A percentile compares a stretch with the other conserved stretches of the same genome.
These are phyloP conservation scores for Rhamnusium bicolor DNA, from an alignment of 2,888 invertebrate genomes.

Conservation along the genomic window DNA sequence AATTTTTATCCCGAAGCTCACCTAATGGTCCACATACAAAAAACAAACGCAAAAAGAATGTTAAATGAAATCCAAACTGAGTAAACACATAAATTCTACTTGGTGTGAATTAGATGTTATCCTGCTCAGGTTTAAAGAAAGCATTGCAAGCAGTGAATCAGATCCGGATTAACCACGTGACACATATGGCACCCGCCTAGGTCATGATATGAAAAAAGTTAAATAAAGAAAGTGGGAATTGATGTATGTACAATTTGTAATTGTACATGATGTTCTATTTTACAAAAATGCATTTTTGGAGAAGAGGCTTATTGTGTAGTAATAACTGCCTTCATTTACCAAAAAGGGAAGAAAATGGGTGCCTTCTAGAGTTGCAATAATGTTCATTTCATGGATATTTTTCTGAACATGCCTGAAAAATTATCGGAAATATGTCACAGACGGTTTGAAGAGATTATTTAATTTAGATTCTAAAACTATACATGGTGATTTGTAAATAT, in stretches of 20 bases:
- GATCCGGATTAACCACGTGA: slow-evolving; percentile 41
- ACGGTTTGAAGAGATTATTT: too few relatives aligned
- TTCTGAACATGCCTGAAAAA: too few relatives aligned
- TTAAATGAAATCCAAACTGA: slow-evolving; percentile 36
- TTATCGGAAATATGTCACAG: too few relatives aligned
- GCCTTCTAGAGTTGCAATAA: too few relatives aligned
- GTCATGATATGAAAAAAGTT: slow-evolving; percentile 18
- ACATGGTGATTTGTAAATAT: too few relatives aligned
- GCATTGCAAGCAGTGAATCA: slow-evolving; percentile 43
- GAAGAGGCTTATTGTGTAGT: too few relatives aligned
- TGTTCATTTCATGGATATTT: too few relatives aligned
- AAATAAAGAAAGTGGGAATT: not conserved
- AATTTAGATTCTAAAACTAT: too few relatives aligned
- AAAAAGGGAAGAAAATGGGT: too few relatives aligned
- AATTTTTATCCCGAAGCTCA: not conserved
- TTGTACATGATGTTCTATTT: not conserved
- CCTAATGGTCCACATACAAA: slow-evolving; percentile 6
- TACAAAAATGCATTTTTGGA: not conserved
- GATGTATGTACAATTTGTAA: not conserved
- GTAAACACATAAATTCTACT: slow-evolving; percentile 55
- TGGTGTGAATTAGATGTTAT: slow-evolving; percentile 54
- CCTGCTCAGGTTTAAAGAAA: slow-evolving; percentile 42
- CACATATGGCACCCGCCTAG: slow-evolving; percentile 19
- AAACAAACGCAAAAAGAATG: slow-evolving; percentile 6
- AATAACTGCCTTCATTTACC: too few relatives aligned